Conservation (phyloP, 2,888 invertebrate genomes). For the Neoascia interrupta region DNA sequence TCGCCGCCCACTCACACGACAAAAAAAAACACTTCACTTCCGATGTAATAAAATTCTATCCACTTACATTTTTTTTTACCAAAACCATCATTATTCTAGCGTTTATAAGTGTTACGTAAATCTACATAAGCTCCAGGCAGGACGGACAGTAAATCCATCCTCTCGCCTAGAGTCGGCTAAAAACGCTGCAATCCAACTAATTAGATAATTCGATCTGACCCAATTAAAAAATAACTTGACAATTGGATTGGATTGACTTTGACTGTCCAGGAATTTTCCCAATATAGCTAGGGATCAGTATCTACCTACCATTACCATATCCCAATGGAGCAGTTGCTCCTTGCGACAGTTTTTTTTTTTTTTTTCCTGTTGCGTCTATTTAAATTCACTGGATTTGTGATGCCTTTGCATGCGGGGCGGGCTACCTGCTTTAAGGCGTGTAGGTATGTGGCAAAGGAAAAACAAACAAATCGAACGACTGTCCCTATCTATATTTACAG, state of each 20-base stretch:
- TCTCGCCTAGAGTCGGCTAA: no score
- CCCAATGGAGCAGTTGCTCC: background rate
- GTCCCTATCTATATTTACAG: slow-evolving; percentile 19
- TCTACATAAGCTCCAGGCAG: no score
- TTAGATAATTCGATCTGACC: slow-evolving; percentile 49
- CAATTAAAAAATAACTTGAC: slow-evolving; percentile 54
- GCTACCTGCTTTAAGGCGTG: background rate
- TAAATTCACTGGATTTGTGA: slow-evolving; percentile 40
- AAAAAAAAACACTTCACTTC: no score
- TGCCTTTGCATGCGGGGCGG: slow-evolving; percentile 43
- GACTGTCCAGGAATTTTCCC: background rate
- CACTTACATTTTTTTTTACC: no score
- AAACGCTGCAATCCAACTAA: slow-evolving; percentile 24
- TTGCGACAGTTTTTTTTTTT: slow-evolving; percentile 5
- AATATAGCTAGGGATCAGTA: no score
- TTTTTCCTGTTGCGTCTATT: slow-evolving; percentile 45
- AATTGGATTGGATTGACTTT: slow-evolving; percentile 43
- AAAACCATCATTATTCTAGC: no score
- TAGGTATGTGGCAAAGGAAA: background rate
- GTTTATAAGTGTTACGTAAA: no score
- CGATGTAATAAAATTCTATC: no score
- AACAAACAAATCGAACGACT: slow-evolving; percentile 5
- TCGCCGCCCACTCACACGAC: no score
- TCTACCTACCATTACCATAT: background rate
- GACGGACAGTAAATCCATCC: no score